Base-by-base conservation (phyloP, 2,113 vertebrate species). In the Sinocyclocheilus anshuiensis region DNA sequence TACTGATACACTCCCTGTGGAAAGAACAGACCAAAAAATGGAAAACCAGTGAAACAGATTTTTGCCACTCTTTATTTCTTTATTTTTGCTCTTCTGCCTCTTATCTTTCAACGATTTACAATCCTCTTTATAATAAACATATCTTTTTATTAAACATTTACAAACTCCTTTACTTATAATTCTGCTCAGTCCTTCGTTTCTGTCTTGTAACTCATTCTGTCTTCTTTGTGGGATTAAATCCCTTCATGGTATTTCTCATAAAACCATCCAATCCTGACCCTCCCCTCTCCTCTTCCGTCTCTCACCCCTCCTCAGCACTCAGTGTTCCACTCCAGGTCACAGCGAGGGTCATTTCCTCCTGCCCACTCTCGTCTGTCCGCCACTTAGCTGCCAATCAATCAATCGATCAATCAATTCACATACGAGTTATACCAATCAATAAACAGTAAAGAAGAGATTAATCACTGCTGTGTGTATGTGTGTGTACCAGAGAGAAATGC, bases 261-360 rank as follows among this genome's bases (percentile, higher is more conserved):
- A 45, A 67, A 2, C 13, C 26, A 8, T 79, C 1, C 50, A 39
- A 48, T 15, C 1, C 61, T 20, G 11, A 57, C 42, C 15, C 15
- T 50, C 8, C 55, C 20, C 20, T 16, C 20, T 36, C 42, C 22
- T 57, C 20, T 57, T 22, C 48, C 33, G 15, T 80, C 9, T 65
- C 96, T 85, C 90, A 99, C 98, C 97, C 96, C 86, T 99, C 98
- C 84, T 99, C 98, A 13, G 94, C 91, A 86, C 94, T 97, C 77
- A 99, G 94, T 42, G 85, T 93, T 88, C 98, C 98, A 83, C 95
- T 97, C 98, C 98, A 99, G 39, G 95, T 96, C 91, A 97, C 94
- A 81, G 96, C 95, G 91, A 98, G 96, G 0, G 96, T 97, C 97
- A 99, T 99, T 93, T 97, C 97, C 88, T 99, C 97, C 91, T 95